Evolutionary conservation across 2,888 invertebrate genomes (phyloP).

Genomic region (Pogonocherus hispidulus): DNA sequence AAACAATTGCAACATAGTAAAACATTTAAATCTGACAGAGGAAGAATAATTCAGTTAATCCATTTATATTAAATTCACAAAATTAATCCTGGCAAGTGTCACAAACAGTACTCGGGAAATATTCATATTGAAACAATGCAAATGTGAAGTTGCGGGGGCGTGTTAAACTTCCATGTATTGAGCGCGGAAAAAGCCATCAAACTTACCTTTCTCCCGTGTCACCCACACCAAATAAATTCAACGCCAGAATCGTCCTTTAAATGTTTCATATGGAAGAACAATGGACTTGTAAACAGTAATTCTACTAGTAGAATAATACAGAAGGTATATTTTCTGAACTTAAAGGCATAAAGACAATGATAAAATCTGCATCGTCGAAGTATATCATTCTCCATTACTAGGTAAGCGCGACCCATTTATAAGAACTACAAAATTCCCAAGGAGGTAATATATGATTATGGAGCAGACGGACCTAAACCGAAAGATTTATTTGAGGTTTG

Average conservation of each 20-base stretch:
- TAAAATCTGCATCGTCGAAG: background rate
- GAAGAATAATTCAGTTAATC: conserved; percentile 24
- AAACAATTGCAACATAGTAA: conserved; percentile 1
- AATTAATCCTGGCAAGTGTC: conserved; percentile 38
- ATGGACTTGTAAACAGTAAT: background rate
- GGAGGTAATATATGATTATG: too few species aligned
- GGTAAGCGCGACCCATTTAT: too few species aligned
- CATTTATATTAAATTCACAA: conserved; percentile 36
- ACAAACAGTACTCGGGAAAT: conserved; percentile 36
- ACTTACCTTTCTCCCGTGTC: conserved; percentile 1
- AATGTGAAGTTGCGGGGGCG: conserved; percentile 26
- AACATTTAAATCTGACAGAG: background rate
- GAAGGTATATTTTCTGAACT: background rate
- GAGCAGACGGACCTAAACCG: too few species aligned
- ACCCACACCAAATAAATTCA: conserved; percentile 3
- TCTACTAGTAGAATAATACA: background rate
- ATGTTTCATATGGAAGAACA: background rate
- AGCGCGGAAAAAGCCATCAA: conserved; percentile 4
- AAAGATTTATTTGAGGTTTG: too few species aligned
- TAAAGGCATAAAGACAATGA: background rate
- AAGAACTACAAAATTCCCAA: too few species aligned
- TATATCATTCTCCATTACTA: too few species aligned
- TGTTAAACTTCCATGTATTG: conserved; percentile 10
- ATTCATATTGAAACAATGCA: conserved; percentile 38
- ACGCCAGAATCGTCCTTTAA: background rate